Base-by-base conservation (phyloP, 2,113 vertebrate genomes). In the Scolopax mira region DNA sequence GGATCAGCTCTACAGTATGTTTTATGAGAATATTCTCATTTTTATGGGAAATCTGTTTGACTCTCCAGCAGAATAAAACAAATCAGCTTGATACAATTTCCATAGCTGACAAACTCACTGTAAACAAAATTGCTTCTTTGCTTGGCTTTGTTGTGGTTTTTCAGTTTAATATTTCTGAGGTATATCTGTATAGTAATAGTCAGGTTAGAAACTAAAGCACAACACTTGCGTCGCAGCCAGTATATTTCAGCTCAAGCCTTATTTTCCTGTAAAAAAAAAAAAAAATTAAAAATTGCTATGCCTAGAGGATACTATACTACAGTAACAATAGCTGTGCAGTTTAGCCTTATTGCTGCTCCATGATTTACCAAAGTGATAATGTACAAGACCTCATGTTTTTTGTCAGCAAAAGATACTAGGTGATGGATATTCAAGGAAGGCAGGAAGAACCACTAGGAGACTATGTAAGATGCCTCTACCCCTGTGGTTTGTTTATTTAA, bases 211-310 rank as follows among this genome's bases (percentile, higher is more conserved):
- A 35, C 11, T 39, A 57, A 85, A 67, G 41, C 58, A 35, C 35
- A 27, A 5, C 13, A 12, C 35, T 16, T 1, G 1, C 17, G 35
- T 37, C 60, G 69, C 35, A 77, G 89, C 28, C 3, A 0, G 42
- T 57, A 5, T 3, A 28, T 35, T 60, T 65, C 62, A 71, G 18
- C 62, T 49, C 0, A 1, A 54, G 61, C 17, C 57, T 55, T 72
- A 4, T 21, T 67, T 77, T 60, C 46, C 14, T 44, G 8, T 4
- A 17, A 39, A 39, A 0, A 21, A 16, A n/a, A n/a, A n/a, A 39
- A 33, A 27, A 39, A 33, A 33, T 48, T 48, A 10, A 55, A 42
- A 24, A 30, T 8, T 35, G 31, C 23, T 67, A 9, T 39, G 39
- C 35, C 57, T 54, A 54, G 51, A 37, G 42, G 18, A 42, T 54